phyloP scores from a whole-genome alignment of 2,797 vertebrate genomes.

The Propithecus deckenii region DNA sequence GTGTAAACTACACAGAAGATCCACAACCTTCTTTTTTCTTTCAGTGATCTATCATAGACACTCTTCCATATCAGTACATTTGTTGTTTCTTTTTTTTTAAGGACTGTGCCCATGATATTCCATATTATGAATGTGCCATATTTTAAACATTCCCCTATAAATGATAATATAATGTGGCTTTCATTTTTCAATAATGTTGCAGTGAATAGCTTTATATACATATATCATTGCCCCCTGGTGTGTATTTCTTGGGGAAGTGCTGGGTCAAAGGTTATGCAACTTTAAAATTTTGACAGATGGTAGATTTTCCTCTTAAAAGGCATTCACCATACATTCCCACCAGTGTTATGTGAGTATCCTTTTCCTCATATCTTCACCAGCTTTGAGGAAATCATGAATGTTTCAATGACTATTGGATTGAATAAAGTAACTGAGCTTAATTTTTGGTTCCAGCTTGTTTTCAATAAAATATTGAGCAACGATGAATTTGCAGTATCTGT shows the following conservation, averaged over 20 bases:
- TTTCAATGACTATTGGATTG: neutral
- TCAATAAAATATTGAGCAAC: neutral
- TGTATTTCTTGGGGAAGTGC: neutral
- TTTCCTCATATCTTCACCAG: neutral
- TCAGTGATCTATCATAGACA: neutral
- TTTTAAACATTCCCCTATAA: neutral
- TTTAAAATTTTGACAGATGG: neutral
- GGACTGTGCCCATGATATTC: neutral
- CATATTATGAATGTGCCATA: neutral
- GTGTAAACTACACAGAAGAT: neutral
- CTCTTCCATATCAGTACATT: neutral
- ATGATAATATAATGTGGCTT: neutral
- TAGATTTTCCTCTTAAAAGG: neutral
- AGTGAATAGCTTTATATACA: neutral
- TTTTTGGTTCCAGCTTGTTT: slow-evolving; percentile 12
- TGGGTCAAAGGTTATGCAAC: neutral
- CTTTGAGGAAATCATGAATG: neutral
- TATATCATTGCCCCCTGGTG: neutral
- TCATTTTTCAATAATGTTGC: neutral
- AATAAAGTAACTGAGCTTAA: slow-evolving; percentile 2
- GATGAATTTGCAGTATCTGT: neutral
- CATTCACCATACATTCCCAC: neutral
- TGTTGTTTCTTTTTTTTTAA: neutral
- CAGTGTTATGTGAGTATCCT: neutral
- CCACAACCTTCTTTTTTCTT: neutral